Conservation (phyloP, 2,113 vertebrate species). For the Siniperca chuatsi region DNA sequence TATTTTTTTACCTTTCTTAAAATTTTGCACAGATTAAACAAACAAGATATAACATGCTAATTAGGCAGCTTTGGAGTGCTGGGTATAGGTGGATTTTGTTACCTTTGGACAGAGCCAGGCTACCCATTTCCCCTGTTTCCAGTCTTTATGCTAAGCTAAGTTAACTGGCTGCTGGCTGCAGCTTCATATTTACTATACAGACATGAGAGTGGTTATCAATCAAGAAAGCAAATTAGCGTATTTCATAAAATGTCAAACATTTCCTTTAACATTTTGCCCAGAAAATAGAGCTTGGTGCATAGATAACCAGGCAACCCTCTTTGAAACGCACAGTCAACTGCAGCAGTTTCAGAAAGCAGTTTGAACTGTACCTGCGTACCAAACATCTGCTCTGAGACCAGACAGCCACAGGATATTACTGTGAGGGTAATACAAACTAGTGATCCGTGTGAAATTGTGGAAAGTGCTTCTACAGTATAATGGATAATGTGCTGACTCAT, state of each 20-base stretch:
- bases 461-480: constrained; percentile 43
- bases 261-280: neutral
- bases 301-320: constrained; percentile 25
- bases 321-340: constrained; percentile 28
- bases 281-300: neutral
- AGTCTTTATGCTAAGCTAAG: neutral
- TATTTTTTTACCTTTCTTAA: neutral
- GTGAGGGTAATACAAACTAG: constrained; percentile 63
- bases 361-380: constrained; percentile 37
- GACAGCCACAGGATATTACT: constrained; percentile 57
- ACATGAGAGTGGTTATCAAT: neutral
- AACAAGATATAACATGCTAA: neutral
- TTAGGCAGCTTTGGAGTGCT: neutral
- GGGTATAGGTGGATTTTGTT: neutral
- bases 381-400: constrained; percentile 67
- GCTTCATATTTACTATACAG: neutral
- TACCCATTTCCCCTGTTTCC: too few species aligned
- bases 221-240: neutral
- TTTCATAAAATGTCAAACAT: neutral
- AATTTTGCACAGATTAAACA: neutral
- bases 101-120: neutral
- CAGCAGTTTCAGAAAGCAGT: constrained; percentile 35
- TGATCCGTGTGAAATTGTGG: constrained; percentile 47
- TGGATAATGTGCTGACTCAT: constrained; percentile 71
- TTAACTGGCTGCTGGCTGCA: neutral